Evolutionary conservation across 2,888 invertebrate species (phyloP).

Genomic region (Cephus rjabovi): DNA sequence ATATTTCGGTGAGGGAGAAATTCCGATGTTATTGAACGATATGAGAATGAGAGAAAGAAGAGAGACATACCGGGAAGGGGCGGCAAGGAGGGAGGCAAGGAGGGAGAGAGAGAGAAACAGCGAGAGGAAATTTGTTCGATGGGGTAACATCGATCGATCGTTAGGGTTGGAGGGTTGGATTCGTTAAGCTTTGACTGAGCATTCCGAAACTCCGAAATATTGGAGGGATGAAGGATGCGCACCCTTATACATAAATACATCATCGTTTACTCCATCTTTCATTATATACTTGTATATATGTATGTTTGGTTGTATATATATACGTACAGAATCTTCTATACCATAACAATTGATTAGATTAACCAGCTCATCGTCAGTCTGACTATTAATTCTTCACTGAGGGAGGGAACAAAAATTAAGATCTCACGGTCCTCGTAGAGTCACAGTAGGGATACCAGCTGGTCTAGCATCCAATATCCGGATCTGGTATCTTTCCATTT

Average conservation of each 20-base stretch:
- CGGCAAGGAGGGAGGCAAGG: background rate
- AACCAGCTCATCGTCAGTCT: background rate
- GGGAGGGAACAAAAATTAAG: background rate
- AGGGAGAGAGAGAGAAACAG: background rate
- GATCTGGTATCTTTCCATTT: background rate
- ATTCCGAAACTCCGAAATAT: background rate
- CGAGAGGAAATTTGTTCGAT: background rate
- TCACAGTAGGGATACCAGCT: background rate
- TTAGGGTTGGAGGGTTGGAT: background rate
- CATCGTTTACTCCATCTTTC: background rate
- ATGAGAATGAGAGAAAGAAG: background rate
- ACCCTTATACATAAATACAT: background rate
- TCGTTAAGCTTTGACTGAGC: background rate
- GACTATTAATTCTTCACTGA: background rate
- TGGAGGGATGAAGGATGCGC: background rate
- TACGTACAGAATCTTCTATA: no score
- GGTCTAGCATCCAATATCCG: background rate
- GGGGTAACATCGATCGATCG: background rate
- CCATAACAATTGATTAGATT: no score
- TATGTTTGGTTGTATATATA: no score
- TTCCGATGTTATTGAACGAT: background rate
- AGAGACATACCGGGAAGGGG: background rate
- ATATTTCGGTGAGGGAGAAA: background rate
- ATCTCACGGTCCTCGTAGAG: background rate
- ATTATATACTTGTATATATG: no score